A percentile compares a stretch with the other conserved stretches of the same genome.
These are phyloP conservation scores for Macroramphosus scolopax DNA, from an alignment of 2,797 vertebrate species.

Conservation along the genomic window DNA sequence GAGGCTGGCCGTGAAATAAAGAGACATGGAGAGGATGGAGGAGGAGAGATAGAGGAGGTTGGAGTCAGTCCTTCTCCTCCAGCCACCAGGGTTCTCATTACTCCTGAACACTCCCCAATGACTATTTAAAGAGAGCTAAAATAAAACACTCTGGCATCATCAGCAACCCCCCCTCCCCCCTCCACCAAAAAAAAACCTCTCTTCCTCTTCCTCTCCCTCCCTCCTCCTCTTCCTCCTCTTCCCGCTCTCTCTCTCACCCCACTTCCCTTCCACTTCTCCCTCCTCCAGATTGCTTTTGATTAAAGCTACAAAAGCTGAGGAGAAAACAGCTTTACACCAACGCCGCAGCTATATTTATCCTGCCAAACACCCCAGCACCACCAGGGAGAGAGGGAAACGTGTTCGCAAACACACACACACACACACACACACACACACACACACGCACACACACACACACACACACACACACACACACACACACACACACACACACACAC, in stretches of 20 bases:
- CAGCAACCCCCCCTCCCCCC: constrained; percentile 19
- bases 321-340: constrained; percentile 78
- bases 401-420: constrained; percentile 29
- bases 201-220: constrained; percentile 18
- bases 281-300: constrained; percentile 83
- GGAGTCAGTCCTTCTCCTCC: constrained; percentile 53
- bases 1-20: constrained; percentile 40
- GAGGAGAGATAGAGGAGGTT: constrained; percentile 24
- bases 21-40: constrained; percentile 33
- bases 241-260: constrained; percentile 20
- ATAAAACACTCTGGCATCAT: constrained; percentile 75
- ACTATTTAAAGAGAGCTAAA: constrained; percentile 75
- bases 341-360: constrained; percentile 81
- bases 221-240: constrained; percentile 11
- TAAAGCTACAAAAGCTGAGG: constrained; percentile 78
- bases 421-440: constrained; percentile 22
- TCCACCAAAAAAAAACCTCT: neutral
- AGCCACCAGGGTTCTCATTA: constrained; percentile 72
- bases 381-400: constrained; percentile 62
- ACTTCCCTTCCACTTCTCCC: constrained; percentile 62
- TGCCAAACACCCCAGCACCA: constrained; percentile 74
- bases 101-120: constrained; percentile 72
- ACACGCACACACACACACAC: constrained; percentile 31
- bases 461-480: too few species aligned
- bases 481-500: too few species aligned